Base-by-base conservation (phyloP, 2,797 vertebrate genomes). In the Danionella dracula region DNA sequence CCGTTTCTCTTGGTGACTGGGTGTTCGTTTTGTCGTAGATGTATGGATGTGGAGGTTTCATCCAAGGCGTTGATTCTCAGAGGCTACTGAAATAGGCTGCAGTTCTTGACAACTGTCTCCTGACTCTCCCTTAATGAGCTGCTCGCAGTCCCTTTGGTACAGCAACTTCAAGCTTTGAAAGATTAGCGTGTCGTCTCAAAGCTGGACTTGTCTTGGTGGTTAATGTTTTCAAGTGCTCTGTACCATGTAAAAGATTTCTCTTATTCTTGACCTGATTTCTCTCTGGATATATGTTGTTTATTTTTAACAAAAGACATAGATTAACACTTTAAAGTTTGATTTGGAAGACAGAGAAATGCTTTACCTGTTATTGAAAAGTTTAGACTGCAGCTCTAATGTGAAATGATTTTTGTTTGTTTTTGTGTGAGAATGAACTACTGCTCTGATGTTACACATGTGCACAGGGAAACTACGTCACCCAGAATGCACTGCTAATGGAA, bases 111-210 rank as follows among this genome's bases (percentile, higher is more conserved):
- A 27, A 40, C 8, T 21, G 60, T 55, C 64, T 68, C n/a, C 19
- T 60, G 68, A 32, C 59, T 69, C 31, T 8, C 19, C 11, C 50
- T 42, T 82, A 81, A 79, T 80, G 76, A 85, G 77, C 73, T 63
- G 19, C 27, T 53, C 9, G 4, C 29, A 5, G 50, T 65, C 41
- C 62, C 71, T 63, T 17, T 29, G 76, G 73, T 79, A 75, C 72
- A 84, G 76, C 75, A 76, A 69, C 81, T 79, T 69, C 78, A 58
- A 54, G 71, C 41, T 73, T 76, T 87, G 87, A 88, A 87, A 78
- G 76, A 88, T 87, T 69, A 75, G 72, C 41, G 29, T 66, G 61
- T 77, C 76, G 56, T 60, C 75, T 66, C 73, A 67, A 72, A 80
- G 76, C 69, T 54, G 64, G 50, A 59, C 51, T 78, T 77, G 59